Evolutionary conservation across 2,888 invertebrate species (phyloP), one percentile per base, ranked within the genome.

Genomic region (Pristionchus fissidentatus): DNA sequence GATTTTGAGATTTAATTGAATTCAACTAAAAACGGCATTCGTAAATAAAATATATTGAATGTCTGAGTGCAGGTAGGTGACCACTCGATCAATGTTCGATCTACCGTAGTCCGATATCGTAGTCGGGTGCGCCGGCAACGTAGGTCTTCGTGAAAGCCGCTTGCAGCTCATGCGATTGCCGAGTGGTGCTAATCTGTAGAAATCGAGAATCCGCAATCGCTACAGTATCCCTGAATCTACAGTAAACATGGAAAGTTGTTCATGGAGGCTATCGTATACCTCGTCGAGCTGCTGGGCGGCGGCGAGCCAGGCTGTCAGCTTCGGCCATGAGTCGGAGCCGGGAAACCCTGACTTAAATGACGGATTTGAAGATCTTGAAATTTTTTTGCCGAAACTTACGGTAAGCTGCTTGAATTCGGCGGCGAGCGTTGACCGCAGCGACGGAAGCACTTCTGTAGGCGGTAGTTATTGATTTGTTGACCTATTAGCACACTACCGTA

Each of bases 51-150:
- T n/a, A n/a, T n/a, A n/a, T n/a, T n/a, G n/a, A n/a, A n/a, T n/a
- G n/a, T n/a, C n/a, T n/a, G n/a, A n/a, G n/a, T n/a, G n/a, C n/a
- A n/a, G n/a, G n/a, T n/a, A n/a, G n/a, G n/a, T n/a, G n/a, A n/a
- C n/a, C n/a, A n/a, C n/a, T n/a, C n/a, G n/a, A n/a, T n/a, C n/a
- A n/a, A n/a, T n/a, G n/a, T n/a, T n/a, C n/a, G n/a, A n/a, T n/a
- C n/a, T n/a, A n/a, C n/a, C n/a, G n/a, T n/a, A n/a, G n/a, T n/a
- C 57, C 79, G 35, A 79, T 57, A 57, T 79, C 79, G 43, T 79
- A 79, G 3, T 79, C 79, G 15, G 79, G 79, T 15, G n/a, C 4
- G n/a, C 57, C 79, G 7, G 57, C 79, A n/a, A 57, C 29, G 57
- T 55, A 79, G n/a, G 79, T 62, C 66, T 55, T 83, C 13, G 41